phyloP scores from a whole-genome alignment of 2,113 vertebrate species.

The Sminthopsis crassicaudata region DNA sequence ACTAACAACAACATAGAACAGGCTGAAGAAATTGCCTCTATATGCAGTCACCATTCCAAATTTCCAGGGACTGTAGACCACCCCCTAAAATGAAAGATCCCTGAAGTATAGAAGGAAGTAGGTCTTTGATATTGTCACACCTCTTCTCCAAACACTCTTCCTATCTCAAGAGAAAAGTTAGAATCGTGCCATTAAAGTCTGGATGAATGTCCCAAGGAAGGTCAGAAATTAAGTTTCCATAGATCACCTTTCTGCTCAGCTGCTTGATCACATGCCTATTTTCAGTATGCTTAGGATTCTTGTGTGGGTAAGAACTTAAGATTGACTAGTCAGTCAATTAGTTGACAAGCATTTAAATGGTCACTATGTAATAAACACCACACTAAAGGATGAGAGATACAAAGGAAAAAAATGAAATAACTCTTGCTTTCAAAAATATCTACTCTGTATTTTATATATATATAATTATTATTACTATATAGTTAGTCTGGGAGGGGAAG shows the following conservation, averaged over 20 bases:
- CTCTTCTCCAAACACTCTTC: neutral
- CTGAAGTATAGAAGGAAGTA: neutral
- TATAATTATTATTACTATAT: too few relatives aligned
- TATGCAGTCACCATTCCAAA: neutral
- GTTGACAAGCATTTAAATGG: neutral
- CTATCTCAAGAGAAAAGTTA: neutral
- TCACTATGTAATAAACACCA: neutral
- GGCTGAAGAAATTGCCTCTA: neutral
- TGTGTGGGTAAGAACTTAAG: neutral
- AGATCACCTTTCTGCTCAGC: neutral
- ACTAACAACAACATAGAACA: neutral
- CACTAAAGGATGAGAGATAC: neutral
- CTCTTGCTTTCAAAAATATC: neutral
- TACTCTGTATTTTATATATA: neutral
- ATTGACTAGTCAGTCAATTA: neutral
- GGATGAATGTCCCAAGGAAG: neutral
- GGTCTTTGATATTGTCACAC: neutral
- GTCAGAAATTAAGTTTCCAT: neutral
- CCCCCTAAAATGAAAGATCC: neutral
- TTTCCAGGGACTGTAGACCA: neutral
- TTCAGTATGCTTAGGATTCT: neutral
- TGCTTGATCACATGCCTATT: neutral
- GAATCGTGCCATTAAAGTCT: neutral
- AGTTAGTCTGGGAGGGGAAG: too few relatives aligned
- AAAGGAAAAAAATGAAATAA: neutral